phyloP scores from a whole-genome alignment of 2,888 invertebrate genomes.

The Lithodes maja region DNA sequence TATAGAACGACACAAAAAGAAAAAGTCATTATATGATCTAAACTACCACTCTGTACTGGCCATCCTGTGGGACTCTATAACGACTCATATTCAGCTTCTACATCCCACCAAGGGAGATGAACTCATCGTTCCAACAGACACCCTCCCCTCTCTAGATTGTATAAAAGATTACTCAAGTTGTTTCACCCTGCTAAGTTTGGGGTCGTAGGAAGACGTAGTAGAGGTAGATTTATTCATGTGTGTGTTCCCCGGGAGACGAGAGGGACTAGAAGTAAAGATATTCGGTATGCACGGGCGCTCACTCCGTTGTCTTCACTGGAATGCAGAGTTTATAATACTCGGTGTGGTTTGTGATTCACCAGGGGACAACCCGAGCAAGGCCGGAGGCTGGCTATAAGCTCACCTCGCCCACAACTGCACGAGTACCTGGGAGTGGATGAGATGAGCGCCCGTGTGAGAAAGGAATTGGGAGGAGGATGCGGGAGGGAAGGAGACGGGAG shows the following conservation, averaged over 20 bases:
- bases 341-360: too few relatives aligned
- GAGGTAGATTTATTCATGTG: slow-evolving; percentile 7
- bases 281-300: background rate
- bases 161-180: background rate
- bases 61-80: too few relatives aligned
- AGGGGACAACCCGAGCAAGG: background rate
- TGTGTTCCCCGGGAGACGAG: background rate
- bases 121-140: background rate
- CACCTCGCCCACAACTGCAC: slow-evolving; percentile 14
- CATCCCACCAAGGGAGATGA: too few relatives aligned
- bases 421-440: background rate
- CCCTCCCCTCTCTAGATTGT: background rate
- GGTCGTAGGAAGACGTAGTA: slow-evolving; percentile 4
- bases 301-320: background rate
- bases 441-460: background rate
- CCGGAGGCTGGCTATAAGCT: background rate
- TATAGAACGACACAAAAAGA: too few relatives aligned
- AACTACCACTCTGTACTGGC: too few relatives aligned
- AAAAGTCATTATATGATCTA: too few relatives aligned
- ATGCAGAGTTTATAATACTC: too few relatives aligned
- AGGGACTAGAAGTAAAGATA: background rate
- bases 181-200: background rate
- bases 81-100: too few relatives aligned
- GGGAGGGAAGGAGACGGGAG: too few relatives aligned
- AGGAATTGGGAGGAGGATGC: background rate